A percentile compares a stretch with the other conserved stretches of the same genome.
phyloP scores from a whole-genome alignment of 1,140 invertebrate genomes.

The Asbolus verrucosus region DNA sequence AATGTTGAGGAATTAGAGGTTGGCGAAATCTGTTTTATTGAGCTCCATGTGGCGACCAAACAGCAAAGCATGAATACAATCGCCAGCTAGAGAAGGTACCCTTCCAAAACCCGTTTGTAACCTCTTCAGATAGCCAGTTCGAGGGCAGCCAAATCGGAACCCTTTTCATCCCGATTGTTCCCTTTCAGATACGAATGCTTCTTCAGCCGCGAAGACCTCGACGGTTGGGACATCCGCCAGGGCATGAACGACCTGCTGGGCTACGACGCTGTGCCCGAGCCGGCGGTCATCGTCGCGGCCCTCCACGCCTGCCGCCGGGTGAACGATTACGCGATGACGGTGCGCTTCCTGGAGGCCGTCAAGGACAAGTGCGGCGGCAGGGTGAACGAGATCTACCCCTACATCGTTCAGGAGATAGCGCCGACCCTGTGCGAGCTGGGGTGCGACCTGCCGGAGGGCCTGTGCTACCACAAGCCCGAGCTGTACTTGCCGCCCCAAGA shows the following conservation, averaged over 20 bases:
- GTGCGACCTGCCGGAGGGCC: conserved; percentile 75
- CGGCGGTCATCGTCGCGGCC: conserved; percentile 75
- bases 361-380: conserved; percentile 74
- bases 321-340: conserved; percentile 78
- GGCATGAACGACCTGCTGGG: conserved; percentile 72
- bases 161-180: conserved; percentile 9
- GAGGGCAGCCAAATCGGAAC: neutral
- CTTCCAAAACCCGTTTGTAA: no score
- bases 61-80: no score
- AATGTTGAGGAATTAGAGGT: no score
- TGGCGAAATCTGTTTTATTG: no score
- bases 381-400: conserved; percentile 70
- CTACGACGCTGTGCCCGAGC: conserved; percentile 78
- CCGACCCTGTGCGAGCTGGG: conserved; percentile 79
- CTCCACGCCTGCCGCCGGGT: conserved; percentile 76
- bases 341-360: conserved; percentile 77
- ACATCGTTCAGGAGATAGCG: conserved; percentile 75
- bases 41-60: no score
- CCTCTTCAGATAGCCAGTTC: no score
- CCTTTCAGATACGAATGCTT: conserved; percentile 60
- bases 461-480: conserved; percentile 82
- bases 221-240: conserved; percentile 77
- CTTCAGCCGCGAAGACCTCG: conserved; percentile 74
- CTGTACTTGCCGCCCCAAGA: conserved; percentile 65
- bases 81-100: no score